These are phyloP conservation scores for Orussus abietinus DNA, from an alignment of 1,140 invertebrate genomes.

Conservation along the genomic window DNA sequence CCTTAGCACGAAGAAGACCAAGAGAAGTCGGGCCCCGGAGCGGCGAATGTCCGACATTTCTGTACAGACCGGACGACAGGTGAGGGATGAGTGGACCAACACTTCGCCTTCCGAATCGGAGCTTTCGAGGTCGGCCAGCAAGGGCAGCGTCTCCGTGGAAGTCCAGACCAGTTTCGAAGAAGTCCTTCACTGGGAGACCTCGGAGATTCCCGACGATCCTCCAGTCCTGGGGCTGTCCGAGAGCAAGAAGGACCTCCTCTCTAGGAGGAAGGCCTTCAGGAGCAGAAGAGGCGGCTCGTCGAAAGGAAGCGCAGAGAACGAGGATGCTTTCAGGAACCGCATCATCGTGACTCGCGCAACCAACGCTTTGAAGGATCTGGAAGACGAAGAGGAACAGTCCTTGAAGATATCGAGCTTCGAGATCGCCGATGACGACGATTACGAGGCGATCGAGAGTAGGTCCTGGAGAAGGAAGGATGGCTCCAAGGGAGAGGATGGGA, in stretches of 20 bases:
- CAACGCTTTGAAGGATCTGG: slow-evolving; percentile 3
- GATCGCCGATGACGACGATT: slow-evolving; percentile 30
- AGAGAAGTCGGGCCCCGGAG: slow-evolving; percentile 35
- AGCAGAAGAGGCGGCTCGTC: slow-evolving; percentile 19
- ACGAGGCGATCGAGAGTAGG: slow-evolving; percentile 23
- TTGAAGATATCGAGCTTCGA: slow-evolving; percentile 39
- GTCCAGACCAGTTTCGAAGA: slow-evolving; percentile 48
- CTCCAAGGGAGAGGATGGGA: slow-evolving; percentile 9
- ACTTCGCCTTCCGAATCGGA: slow-evolving; percentile 34
- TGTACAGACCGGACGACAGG: slow-evolving; percentile 29
- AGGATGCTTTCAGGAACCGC: slow-evolving; percentile 2
- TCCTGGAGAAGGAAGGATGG: slow-evolving; percentile 13
- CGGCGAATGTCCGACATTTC: slow-evolving; percentile 46
- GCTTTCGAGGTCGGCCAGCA: slow-evolving; percentile 34
- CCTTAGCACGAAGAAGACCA: slow-evolving; percentile 26
- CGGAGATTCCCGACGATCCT: slow-evolving; percentile 10
- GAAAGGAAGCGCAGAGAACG: slow-evolving; percentile 11
- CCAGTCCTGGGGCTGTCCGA: slow-evolving; percentile 21
- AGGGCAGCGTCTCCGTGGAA: slow-evolving; percentile 39
- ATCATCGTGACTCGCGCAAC: not conserved
- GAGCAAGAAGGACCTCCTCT: slow-evolving; percentile 21
- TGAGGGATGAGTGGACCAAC: slow-evolving; percentile 43
- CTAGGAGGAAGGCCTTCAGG: slow-evolving; percentile 20
- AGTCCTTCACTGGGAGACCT: slow-evolving; percentile 2
- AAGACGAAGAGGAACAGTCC: slow-evolving; percentile 5